These are phyloP conservation scores for Cephus nigrinus DNA, from an alignment of 2,888 invertebrate species.

Conservation along the genomic window DNA sequence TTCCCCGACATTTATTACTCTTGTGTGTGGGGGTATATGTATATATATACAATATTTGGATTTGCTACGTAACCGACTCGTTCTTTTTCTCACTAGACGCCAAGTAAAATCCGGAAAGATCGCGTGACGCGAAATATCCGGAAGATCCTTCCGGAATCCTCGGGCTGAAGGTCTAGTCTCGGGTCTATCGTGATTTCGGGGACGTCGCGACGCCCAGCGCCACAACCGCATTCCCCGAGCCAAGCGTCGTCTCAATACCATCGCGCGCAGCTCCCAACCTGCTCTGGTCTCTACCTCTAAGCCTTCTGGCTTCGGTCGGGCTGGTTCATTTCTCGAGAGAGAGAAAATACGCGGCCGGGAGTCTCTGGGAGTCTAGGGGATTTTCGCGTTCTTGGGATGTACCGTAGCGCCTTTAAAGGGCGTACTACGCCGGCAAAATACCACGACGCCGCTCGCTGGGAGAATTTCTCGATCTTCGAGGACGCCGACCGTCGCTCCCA, in stretches of 20 bases:
- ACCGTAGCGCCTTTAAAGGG: not conserved
- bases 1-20: not conserved
- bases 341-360: not conserved
- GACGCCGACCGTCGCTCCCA: not conserved
- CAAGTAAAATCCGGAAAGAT: not conserved
- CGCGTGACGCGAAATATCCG: not conserved
- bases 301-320: not conserved
- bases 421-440: not conserved
- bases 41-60: no score
- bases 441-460: not conserved
- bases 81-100: not conserved
- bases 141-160: not conserved
- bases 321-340: not conserved
- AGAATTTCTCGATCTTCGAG: not conserved
- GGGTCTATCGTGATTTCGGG: not conserved
- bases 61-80: not conserved
- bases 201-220: not conserved
- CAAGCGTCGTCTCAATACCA: not conserved
- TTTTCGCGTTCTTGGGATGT: not conserved
- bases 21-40: not conserved
- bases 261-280: not conserved
- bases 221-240: not conserved
- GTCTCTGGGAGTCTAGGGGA: not conserved
- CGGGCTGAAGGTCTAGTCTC: not conserved
- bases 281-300: not conserved